Conservation (phyloP, 2,888 invertebrate species). For the Lutraria lutraria region DNA sequence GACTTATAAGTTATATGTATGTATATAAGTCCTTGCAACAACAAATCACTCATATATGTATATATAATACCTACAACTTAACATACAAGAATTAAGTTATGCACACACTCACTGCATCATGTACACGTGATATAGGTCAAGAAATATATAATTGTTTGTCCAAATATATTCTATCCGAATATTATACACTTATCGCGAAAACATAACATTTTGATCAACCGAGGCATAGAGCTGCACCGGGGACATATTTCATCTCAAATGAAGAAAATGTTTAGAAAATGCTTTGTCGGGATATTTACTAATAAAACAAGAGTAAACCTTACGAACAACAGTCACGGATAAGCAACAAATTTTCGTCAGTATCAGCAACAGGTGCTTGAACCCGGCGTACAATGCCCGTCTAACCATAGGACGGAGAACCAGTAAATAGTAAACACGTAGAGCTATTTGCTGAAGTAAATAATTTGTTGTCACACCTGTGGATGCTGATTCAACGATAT, state of each 20-base stretch:
- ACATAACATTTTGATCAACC: not conserved
- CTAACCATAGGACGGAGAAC: not conserved
- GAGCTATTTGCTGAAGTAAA: not conserved
- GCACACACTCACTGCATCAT: no score
- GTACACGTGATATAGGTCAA: no score
- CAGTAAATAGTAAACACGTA: not conserved
- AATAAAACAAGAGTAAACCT: not conserved
- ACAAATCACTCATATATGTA: no score
- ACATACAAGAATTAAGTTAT: no score
- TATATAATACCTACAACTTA: no score
- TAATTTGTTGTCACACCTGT: not conserved
- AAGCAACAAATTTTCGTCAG: no score
- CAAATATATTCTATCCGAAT: slow-evolving; percentile 1
- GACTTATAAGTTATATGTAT: no score
- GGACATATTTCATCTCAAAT: not conserved
- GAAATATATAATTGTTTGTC: not conserved
- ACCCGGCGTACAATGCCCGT: not conserved
- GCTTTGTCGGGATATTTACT: not conserved
- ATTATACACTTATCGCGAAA: not conserved
- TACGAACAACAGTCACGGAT: no score
- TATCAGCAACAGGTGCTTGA: not conserved
- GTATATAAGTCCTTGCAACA: no score
- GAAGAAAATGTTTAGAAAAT: not conserved
- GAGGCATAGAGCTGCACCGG: not conserved
- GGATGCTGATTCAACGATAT: not conserved